Base-by-base conservation (phyloP, 2,888 invertebrate genomes). In the Rotaria macrura region DNA sequence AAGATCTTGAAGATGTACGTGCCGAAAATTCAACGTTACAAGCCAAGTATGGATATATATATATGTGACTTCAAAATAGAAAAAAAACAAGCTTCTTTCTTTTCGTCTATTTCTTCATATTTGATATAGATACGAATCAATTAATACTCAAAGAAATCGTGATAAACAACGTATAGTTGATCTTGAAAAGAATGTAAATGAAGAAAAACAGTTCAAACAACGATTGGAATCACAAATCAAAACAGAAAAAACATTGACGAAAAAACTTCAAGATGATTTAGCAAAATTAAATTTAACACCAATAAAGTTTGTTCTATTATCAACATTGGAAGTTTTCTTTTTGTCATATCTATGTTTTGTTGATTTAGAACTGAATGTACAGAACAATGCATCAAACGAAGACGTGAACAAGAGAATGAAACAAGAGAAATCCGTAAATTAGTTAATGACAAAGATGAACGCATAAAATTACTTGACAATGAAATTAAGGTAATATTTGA, bases 141-240 rank as follows among this genome's bases (percentile, higher is more conserved):
- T 43, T 5, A 79, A 40, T n/a, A 79, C 43, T n/a, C 79, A 79
- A 88, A 93, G 95, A 85, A 94, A 94, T 89, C 92, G 93, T 88
- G 96, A 95, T 90, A 94, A 94, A 91, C 94, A 94, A 89, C 93
- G 93, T 88, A 92, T 96, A 88, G 92, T 93, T 72, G 89, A 93
- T 91, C 88, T 94, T 89, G 97, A 96, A 92, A 93, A 95, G 88
- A 93, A 95, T 87, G 92, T 97, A 87, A 93, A 93, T 79, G 97
- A 96, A 87, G 96, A 97, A 91, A 92, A 95, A 84, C 94, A 95
- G 88, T 93, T 94, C 89, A 93, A 95, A 88, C 92, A 93, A 85
- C 93, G 93, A 47, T 91, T 93, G 54, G 95, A 95, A 89, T 93
- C 93, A 84, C 94, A 94, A 89, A 91, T 95, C 87, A 93, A 93